A percentile compares a stretch with the other conserved stretches of the same genome.
Evolutionary conservation across 2,888 invertebrate genomes (phyloP).

Genomic region (Ectobius pallidus): DNA sequence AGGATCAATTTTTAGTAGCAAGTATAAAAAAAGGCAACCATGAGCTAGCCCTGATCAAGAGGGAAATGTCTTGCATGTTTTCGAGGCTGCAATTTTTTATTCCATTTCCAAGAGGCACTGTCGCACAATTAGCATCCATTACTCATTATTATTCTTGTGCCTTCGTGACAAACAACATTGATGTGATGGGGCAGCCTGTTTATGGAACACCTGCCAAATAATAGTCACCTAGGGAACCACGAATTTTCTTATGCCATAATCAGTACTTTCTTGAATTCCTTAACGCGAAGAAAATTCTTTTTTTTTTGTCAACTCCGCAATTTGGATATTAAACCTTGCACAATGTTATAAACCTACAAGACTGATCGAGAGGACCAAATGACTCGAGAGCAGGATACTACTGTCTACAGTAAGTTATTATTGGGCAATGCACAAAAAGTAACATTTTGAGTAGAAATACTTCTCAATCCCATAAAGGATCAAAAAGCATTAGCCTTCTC

Average conservation of each 20-base stretch:
- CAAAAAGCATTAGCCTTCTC: conserved; percentile 13
- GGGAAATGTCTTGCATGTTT: conserved; percentile 22
- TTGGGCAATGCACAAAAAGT: background rate
- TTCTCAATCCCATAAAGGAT: background rate
- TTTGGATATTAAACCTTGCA: conserved; percentile 13
- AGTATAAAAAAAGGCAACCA: conserved; percentile 40
- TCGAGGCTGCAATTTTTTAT: no score
- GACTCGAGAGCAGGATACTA: background rate
- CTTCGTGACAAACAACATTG: background rate
- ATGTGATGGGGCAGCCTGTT: conserved; percentile 10
- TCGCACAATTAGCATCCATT: conserved; percentile 18
- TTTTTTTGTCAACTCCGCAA: conserved; percentile 5
- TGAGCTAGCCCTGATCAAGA: conserved; percentile 38
- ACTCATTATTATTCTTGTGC: conserved; percentile 14
- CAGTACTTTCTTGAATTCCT: no score
- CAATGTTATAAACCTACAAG: conserved; percentile 1
- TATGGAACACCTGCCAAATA: background rate
- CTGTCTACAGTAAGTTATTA: background rate
- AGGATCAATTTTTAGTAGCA: conserved; percentile 36
- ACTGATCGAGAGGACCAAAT: conserved; percentile 7
- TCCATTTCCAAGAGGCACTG: conserved; percentile 28
- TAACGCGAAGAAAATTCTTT: no score
- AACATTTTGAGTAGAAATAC: background rate
- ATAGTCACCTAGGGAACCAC: no score
- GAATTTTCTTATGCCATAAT: no score